Conservation (phyloP, 2,797 vertebrate species). For the Sebastes minor region DNA sequence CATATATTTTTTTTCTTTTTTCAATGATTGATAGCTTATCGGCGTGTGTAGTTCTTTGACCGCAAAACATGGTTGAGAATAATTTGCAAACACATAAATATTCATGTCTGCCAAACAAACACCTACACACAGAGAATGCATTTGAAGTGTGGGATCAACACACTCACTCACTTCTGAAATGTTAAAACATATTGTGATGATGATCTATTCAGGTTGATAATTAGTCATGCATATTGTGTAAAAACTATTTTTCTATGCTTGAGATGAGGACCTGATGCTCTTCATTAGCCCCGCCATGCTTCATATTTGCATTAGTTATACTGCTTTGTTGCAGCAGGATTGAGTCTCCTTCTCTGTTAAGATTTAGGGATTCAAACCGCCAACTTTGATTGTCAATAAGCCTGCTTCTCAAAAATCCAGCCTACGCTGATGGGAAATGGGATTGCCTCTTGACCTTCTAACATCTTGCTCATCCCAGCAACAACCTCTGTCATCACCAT, state of each 20-base stretch:
- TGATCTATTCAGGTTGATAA: background rate
- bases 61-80: background rate
- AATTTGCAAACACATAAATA: slow-evolving; percentile 26
- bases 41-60: background rate
- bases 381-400: background rate
- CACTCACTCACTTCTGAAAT: background rate
- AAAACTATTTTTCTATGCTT: background rate
- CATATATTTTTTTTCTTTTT: background rate
- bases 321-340: background rate
- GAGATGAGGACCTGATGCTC: background rate
- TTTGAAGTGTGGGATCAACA: background rate
- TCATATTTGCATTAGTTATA: background rate
- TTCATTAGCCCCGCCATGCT: background rate
- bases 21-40: background rate
- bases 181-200: background rate
- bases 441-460: slow-evolving; percentile 48
- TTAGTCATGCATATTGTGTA: background rate
- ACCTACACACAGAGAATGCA: background rate
- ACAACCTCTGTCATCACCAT: slow-evolving; percentile 37
- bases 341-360: background rate
- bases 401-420: background rate
- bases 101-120: slow-evolving; percentile 13
- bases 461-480: slow-evolving; percentile 31
- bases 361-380: background rate
- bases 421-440: slow-evolving; percentile 18